Conservation (phyloP, 2,113 vertebrate genomes). For the Platichthys flesus region DNA sequence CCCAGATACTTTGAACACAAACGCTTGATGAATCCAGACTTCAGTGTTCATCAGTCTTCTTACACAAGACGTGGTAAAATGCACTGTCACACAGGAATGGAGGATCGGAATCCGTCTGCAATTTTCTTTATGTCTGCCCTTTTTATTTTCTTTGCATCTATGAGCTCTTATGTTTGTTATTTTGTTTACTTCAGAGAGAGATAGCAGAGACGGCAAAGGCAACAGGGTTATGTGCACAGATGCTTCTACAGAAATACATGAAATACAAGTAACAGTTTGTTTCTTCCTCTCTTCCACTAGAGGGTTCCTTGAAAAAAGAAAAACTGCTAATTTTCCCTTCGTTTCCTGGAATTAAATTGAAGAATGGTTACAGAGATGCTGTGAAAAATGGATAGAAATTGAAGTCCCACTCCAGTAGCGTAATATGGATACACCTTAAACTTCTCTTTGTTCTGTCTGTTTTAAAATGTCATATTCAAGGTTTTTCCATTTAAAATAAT, state of each 20-base stretch:
- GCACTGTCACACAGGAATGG: neutral
- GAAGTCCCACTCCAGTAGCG: too few species aligned
- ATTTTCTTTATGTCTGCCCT: neutral
- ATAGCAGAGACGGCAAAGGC: neutral
- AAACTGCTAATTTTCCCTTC: neutral
- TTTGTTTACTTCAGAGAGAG: neutral
- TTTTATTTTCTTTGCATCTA: neutral
- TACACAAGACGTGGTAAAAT: neutral
- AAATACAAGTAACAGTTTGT: neutral
- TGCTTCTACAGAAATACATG: neutral
- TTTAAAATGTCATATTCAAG: too few species aligned
- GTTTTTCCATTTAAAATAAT: too few species aligned
- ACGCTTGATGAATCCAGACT: constrained; percentile 38
- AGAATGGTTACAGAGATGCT: neutral
- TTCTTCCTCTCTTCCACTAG: neutral
- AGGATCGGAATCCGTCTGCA: neutral
- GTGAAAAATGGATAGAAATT: neutral
- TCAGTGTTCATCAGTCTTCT: constrained; percentile 23
- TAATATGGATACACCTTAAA: too few species aligned
- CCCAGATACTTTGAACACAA: constrained; percentile 36
- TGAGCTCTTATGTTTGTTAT: neutral
- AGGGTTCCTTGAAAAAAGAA: neutral
- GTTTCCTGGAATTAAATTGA: neutral
- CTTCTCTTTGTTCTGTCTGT: too few species aligned
- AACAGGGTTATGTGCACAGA: neutral